Conservation (phyloP, 2,113 vertebrate species). For the Coreoperca whiteheadi region DNA sequence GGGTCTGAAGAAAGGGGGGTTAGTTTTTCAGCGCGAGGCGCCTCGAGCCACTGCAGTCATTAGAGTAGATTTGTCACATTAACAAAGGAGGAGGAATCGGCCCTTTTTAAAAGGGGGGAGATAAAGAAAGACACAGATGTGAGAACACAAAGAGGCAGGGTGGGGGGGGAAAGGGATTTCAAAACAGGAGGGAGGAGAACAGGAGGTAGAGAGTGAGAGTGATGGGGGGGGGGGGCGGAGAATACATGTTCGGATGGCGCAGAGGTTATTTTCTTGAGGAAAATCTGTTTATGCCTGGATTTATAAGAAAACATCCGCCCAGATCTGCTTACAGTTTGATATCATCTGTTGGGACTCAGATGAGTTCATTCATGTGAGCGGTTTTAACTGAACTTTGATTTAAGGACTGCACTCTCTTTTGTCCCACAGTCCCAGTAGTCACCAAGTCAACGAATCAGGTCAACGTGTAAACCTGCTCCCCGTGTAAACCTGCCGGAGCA, state of each 20-base stretch:
- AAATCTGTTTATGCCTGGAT: slow-evolving; percentile 13
- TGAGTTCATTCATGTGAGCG: too few species aligned
- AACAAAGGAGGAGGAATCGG: slow-evolving; percentile 81
- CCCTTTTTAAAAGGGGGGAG: slow-evolving; percentile 44
- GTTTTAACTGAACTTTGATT: too few species aligned
- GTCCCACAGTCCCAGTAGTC: too few species aligned
- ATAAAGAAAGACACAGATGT: slow-evolving; percentile 74
- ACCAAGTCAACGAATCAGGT: too few species aligned
- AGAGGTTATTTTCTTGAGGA: slow-evolving; percentile 25
- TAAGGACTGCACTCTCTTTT: too few species aligned
- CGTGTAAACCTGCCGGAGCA: too few species aligned
- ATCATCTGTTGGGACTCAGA: too few species aligned
- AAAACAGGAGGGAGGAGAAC: slow-evolving; percentile 52
- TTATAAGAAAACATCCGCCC: not conserved
- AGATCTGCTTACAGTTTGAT: not conserved
- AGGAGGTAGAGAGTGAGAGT: slow-evolving; percentile 41
- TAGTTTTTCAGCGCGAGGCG: slow-evolving; percentile 48
- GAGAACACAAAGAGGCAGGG: slow-evolving; percentile 57
- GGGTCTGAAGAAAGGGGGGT: slow-evolving; percentile 64
- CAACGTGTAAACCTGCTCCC: too few species aligned
- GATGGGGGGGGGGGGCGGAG: slow-evolving; percentile 6
- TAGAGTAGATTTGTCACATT: slow-evolving; percentile 85
- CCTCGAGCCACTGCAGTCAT: slow-evolving; percentile 77
- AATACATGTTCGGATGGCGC: slow-evolving; percentile 25
- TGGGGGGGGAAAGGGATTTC: slow-evolving; percentile 14